Evolutionary conservation across 2,113 vertebrate genomes (phyloP), one percentile per base, ranked within the genome.

Genomic region (Muscicapa adusta): DNA sequence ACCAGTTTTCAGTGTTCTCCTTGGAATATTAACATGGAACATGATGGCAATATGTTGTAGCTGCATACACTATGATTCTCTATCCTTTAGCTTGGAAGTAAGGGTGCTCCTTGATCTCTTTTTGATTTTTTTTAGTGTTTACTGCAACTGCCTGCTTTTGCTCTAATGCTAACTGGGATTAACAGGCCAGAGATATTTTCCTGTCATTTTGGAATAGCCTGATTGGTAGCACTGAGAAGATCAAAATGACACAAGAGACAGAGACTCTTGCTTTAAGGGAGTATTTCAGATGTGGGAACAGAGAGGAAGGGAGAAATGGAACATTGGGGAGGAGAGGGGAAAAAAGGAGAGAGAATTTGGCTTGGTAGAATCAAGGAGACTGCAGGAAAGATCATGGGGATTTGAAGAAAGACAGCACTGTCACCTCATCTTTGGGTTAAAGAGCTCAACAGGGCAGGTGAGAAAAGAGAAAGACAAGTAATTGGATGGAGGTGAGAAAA

Each of bases 211-310:
- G 78, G 75, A 93, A 93, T 63, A 91, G 60, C 51, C 71, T 95
- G 54, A 82, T 91, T 2, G 15, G 72, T 89, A 92, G 70, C 51
- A 40, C 36, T n/a, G 82, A 74, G 85, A 79, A 94, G 93, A 96
- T 95, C 88, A 94, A 89, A 94, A 94, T 90, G 88, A 96, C 85
- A 95, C 34, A 63, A 66, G 91, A 88, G 87, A 90, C 58, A 93
- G 67, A 94, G 54, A 22, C 18, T 91, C 71, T 67, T 91, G 57
- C 80, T 95, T 94, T 90, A 86, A 94, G 94, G 83, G 72, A 96
- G 60, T 50, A 67, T 83, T 95, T 95, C 85, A 74, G 61, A 88
- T 71, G 29, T 16, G 1, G 63, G 38, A 88, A 92, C 40, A 62
- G 51, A 80, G 56, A 94, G 56, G 71, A 91, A 17, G 22, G 14